These are phyloP conservation scores for Hippopotamyrus pictus DNA, from an alignment of 2,797 vertebrate genomes.

Conservation along the genomic window DNA sequence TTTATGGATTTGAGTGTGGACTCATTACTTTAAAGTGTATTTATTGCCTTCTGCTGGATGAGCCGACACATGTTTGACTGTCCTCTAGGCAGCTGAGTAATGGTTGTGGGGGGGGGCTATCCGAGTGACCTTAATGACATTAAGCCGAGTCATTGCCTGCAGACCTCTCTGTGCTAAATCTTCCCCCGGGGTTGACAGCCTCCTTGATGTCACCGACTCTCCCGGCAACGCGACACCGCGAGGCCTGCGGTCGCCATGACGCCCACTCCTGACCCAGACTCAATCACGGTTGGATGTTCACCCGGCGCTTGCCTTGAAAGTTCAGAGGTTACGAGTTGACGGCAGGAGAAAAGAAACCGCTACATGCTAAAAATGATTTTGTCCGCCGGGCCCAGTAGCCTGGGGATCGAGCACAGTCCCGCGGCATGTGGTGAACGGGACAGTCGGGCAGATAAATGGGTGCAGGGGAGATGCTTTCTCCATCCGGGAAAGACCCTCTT, in stretches of 20 bases:
- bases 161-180: background rate
- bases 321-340: background rate
- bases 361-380: background rate
- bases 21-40: background rate
- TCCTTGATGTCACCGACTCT: background rate
- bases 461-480: background rate
- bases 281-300: background rate
- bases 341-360: background rate
- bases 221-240: background rate
- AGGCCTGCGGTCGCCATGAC: background rate
- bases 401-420: background rate
- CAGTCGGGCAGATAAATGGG: background rate
- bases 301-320: background rate
- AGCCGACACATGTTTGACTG: background rate
- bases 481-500: background rate
- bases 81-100: background rate
- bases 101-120: background rate
- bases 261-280: background rate
- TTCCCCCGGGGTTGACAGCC: background rate
- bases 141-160: background rate
- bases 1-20: background rate
- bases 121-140: background rate
- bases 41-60: background rate
- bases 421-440: background rate
- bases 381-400: background rate